Evolutionary conservation across 2,797 vertebrate genomes (phyloP).

Genomic region (Ciconia nigra): DNA sequence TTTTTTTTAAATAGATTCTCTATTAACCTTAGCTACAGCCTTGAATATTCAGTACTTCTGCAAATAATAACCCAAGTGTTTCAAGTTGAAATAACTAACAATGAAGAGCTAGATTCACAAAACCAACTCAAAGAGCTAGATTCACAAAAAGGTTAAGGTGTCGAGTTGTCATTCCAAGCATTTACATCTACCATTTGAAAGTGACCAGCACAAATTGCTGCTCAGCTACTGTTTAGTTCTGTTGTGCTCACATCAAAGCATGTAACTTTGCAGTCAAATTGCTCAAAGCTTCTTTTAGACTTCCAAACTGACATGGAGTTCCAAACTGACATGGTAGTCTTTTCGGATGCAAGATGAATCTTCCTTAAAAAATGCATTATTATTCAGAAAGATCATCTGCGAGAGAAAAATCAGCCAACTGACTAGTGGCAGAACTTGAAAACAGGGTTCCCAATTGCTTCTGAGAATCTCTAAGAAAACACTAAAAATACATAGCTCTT

Average conservation of each 20-base stretch:
- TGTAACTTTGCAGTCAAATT: not conserved
- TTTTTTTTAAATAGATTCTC: not conserved
- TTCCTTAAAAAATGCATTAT: not conserved
- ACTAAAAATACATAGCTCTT: not conserved
- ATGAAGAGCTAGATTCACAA: not conserved
- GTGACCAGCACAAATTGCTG: not conserved
- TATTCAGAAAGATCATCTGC: not conserved
- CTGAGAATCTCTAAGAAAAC: not conserved
- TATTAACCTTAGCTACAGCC: not conserved
- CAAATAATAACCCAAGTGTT: not conserved
- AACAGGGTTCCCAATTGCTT: not conserved
- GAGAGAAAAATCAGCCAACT: not conserved
- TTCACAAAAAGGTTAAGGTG: not conserved
- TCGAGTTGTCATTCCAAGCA: not conserved
- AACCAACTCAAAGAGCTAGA: not conserved
- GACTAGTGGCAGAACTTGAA: not conserved
- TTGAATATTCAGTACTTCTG: not conserved
- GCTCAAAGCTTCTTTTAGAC: not conserved
- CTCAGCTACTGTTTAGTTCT: not conserved
- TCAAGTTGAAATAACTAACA: not conserved
- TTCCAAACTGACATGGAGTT: not conserved
- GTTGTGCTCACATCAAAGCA: not conserved
- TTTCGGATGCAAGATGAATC: not conserved
- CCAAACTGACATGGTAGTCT: not conserved
- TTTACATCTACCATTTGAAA: not conserved